Conservation (phyloP, 2,797 vertebrate species). For the Gadopsis bispinosus region DNA sequence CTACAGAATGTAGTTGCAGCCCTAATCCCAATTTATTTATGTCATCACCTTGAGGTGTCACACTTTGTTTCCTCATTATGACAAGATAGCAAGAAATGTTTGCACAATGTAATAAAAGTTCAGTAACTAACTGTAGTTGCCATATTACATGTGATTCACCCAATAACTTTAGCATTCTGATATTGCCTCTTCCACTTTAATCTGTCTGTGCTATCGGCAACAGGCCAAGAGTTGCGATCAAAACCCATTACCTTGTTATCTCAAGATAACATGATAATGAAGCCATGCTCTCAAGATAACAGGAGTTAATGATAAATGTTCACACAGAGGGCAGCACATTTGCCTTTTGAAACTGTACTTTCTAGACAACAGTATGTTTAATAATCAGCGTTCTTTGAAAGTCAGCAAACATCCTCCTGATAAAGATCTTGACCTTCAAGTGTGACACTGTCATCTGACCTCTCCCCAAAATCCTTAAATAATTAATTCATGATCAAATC, state of each 20-base stretch:
- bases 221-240: slow-evolving; percentile 24
- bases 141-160: background rate
- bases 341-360: background rate
- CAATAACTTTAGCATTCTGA: slow-evolving; percentile 1
- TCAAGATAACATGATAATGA: slow-evolving; percentile 41
- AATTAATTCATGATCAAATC: background rate
- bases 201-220: slow-evolving; percentile 19
- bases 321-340: slow-evolving; percentile 1
- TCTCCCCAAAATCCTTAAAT: background rate
- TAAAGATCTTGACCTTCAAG: slow-evolving; percentile 27
- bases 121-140: background rate
- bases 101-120: background rate
- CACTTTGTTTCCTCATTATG: background rate
- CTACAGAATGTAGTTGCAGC: too few species aligned
- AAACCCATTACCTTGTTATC: slow-evolving; percentile 43
- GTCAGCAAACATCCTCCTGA: slow-evolving; percentile 22
- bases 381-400: background rate
- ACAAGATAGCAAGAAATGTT: background rate
- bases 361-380: background rate
- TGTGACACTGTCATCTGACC: background rate
- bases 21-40: background rate
- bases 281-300: slow-evolving; percentile 37
- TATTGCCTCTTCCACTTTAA: slow-evolving; percentile 10
- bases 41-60: background rate
- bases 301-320: slow-evolving; percentile 14